phyloP scores from a whole-genome alignment of 1,140 invertebrate species.

The Cylas formicarius region DNA sequence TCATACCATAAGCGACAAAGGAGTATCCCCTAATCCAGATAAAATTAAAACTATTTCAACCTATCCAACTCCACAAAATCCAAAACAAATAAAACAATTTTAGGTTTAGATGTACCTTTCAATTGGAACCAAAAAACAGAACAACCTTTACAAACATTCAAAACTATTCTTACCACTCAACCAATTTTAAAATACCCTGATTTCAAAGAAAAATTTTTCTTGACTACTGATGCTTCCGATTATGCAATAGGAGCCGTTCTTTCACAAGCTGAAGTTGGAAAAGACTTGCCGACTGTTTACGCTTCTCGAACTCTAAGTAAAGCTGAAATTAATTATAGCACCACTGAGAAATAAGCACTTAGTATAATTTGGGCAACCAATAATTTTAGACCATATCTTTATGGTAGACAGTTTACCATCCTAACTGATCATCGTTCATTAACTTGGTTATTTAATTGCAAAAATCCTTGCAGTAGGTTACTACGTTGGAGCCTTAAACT shows the following conservation, averaged over 20 bases:
- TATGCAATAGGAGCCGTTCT: constrained; percentile 36
- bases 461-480: constrained; percentile 40
- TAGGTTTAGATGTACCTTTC: constrained; percentile 37
- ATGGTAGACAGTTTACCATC: constrained; percentile 41
- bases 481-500: constrained; percentile 43
- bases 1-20: constrained; percentile 35
- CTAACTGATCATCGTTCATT: constrained; percentile 29
- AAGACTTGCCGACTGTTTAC: constrained; percentile 30
- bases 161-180: constrained; percentile 37
- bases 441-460: constrained; percentile 39
- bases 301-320: constrained; percentile 26
- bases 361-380: constrained; percentile 45
- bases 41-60: constrained; percentile 40
- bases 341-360: constrained; percentile 46
- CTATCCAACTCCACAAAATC: constrained; percentile 37
- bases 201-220: constrained; percentile 34
- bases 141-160: constrained; percentile 39
- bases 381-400: constrained; percentile 42
- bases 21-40: constrained; percentile 40
- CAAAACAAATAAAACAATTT: constrained; percentile 38
- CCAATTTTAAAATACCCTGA: constrained; percentile 40
- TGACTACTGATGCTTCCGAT: constrained; percentile 42
- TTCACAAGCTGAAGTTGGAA: constrained; percentile 25
- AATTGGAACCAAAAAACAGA: constrained; percentile 13
- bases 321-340: constrained; percentile 30